Base-by-base conservation (phyloP, 2,888 invertebrate genomes). In the Platerodrilus igneus region DNA sequence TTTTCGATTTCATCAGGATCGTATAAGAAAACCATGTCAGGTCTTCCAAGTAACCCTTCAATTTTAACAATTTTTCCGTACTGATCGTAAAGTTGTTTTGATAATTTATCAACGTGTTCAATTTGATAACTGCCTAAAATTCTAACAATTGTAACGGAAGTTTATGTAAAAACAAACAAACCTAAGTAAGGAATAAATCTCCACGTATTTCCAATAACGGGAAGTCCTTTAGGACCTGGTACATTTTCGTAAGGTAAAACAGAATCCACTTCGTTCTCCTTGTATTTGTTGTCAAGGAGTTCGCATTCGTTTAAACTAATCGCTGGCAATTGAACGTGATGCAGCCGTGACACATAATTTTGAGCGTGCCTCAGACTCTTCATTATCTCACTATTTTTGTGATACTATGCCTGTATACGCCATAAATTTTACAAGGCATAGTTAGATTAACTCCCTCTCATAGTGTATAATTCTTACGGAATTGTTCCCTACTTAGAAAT, bases 11-110 rank as follows among this genome's bases (percentile, higher is more conserved):
- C 81, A 15, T 76, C 72, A 1, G 83, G 79, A 52, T 84, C 81
- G 56, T 81, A 84, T 1, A 84, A 69, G 55, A 84, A 84, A 19
- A 84, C 69, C 78, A 84, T 81, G 50, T 84, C 84, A 0, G 84
- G 83, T 39, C 83, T 67, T 2, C 83, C 83, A 1, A 84, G 62
- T 2, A 84, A 65, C 0, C 81, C 81, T 0, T 75, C 76, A 48
- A 84, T 68, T 60, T 81, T 81, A 2, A 83, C 83, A 29, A 83
- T 77, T 37, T 75, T 75, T 0, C 84, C 84, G 51, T 79, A 83
- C 47, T 78, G 64, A 46, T 71, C 60, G 25, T 78, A 73, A 2
- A 84, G 63, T 1, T 73, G 69, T 29, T 72, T 54, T 13, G 81
- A 81, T 1, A 83, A 72, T 58, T 78, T 77, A 56, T 83, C 83